Percentiles rank a stretch among this genome's conserved stretches.
Conservation (phyloP, 2,113 vertebrate species). For the Brachyhypopomus occidentalis region DNA sequence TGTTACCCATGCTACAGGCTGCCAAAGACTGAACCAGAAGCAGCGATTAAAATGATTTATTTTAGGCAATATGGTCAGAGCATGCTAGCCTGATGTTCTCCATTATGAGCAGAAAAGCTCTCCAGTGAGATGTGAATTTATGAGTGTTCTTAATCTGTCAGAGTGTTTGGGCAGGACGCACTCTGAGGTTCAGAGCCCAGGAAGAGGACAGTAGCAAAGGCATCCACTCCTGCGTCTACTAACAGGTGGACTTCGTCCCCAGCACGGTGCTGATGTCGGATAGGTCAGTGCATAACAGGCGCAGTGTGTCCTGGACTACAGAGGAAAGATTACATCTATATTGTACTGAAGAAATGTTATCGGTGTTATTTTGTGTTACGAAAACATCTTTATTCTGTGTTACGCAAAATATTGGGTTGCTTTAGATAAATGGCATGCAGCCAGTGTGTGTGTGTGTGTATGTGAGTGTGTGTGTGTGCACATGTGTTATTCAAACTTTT, state of each 20-base stretch:
- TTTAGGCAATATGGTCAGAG: slow-evolving; percentile 41
- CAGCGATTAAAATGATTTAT: slow-evolving; percentile 46
- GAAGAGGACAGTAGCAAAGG: slow-evolving; percentile 33
- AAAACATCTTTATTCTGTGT: too few species aligned
- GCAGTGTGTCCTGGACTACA: too few species aligned
- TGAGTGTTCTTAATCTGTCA: slow-evolving; percentile 44
- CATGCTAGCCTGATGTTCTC: slow-evolving; percentile 34
- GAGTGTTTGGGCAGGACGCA: slow-evolving; percentile 40
- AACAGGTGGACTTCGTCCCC: slow-evolving; percentile 20
- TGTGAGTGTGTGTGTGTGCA: too few species aligned
- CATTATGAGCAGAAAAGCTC: slow-evolving; percentile 45
- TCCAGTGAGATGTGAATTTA: slow-evolving; percentile 39
- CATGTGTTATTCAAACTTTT: too few species aligned
- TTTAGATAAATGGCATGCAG: too few species aligned
- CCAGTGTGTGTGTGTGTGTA: too few species aligned
- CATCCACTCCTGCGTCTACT: slow-evolving; percentile 19
- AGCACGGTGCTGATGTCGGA: slow-evolving; percentile 9
- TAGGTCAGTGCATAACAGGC: not conserved
- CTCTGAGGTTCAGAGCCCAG: slow-evolving; percentile 41
- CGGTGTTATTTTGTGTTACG: too few species aligned
- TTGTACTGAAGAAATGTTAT: too few species aligned
- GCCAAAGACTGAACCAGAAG: slow-evolving; percentile 37
- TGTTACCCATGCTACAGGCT: slow-evolving; percentile 7
- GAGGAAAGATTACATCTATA: too few species aligned
- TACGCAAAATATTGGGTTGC: too few species aligned